Evolutionary conservation across 2,797 vertebrate species (phyloP), one percentile per base, ranked within the genome.

Genomic region (Pelochelys cantorii): DNA sequence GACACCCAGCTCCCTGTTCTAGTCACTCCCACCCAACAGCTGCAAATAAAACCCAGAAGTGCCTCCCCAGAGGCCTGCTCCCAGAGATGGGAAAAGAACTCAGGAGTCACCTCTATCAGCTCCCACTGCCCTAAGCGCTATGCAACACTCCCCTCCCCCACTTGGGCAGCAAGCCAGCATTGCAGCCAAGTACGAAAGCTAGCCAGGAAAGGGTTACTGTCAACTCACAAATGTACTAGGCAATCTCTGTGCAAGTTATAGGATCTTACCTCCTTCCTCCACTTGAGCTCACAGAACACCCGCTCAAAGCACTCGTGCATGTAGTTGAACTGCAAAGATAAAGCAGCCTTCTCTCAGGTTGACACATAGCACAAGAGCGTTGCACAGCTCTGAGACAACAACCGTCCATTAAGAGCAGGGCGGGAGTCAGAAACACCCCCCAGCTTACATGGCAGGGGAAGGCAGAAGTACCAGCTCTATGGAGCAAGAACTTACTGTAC

Each of bases 271-370:
- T 99, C 99, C 97, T 99, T 99, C 97, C 98, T 98, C 99, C 99
- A 99, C 97, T 99, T 99, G 87, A 99, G 99, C 97, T 99, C 99
- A 91, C 99, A 99, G 98, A 99, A 99, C 78, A 99, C 98, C 88
- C 99, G 98, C 97, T 99, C 99, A 5, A 99, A 99, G 97, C 99
- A 99, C 94, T 99, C 99, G 52, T 99, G 99, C 99, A 99, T 99
- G 98, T 99, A 99, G 98, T 99, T 99, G 96, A 99, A 99, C 99
- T 99, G 98, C 65, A 15, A 59, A 55, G 53, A 71, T 84, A 74
- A 20, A 77, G 78, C 15, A 29, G 37, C 13, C 31, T 4, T 11
- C 52, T 23, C 84, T 90, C 25, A 56, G 87, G 18, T 68, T 42
- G 0, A 74, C 48, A 12, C 20, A 37, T 37, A 20, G n/a, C 34